Conservation (phyloP, 2,113 vertebrate genomes). For the Stigmatopora argus region DNA sequence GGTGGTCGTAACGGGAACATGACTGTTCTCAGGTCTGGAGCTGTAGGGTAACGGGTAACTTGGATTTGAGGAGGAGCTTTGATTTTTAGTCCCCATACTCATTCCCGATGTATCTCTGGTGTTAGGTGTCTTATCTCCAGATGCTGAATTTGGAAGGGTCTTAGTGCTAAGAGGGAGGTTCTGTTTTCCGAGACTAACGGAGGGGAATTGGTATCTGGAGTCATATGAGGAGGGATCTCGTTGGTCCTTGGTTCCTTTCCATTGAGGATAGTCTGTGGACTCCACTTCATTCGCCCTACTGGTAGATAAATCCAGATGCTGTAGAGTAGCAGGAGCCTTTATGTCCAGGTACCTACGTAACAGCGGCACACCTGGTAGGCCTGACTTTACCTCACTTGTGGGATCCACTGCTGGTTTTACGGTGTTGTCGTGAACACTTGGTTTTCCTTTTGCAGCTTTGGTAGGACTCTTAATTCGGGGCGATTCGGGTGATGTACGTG, state of each 20-base stretch:
- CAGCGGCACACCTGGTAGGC: neutral
- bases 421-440: slow-evolving; percentile 8
- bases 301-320: slow-evolving; percentile 5
- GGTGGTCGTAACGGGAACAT: neutral
- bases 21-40: neutral
- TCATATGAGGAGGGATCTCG: neutral
- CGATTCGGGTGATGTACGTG: neutral
- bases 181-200: neutral
- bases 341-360: neutral
- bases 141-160: neutral
- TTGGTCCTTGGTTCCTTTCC: neutral
- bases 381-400: slow-evolving; percentile 3
- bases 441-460: slow-evolving; percentile 1
- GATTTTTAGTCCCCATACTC: neutral
- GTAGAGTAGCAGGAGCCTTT: neutral
- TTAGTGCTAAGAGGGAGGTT: neutral
- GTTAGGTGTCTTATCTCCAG: slow-evolving; percentile 2
- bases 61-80: neutral
- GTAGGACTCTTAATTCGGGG: slow-evolving; percentile 9
- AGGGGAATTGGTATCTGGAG: neutral
- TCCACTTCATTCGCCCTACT: slow-evolving; percentile 14
- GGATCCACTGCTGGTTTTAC: neutral
- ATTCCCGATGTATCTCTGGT: neutral
- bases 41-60: neutral
- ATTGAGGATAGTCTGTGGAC: neutral